phyloP scores from a whole-genome alignment of 2,113 vertebrate genomes.

The Trichechus manatus region DNA sequence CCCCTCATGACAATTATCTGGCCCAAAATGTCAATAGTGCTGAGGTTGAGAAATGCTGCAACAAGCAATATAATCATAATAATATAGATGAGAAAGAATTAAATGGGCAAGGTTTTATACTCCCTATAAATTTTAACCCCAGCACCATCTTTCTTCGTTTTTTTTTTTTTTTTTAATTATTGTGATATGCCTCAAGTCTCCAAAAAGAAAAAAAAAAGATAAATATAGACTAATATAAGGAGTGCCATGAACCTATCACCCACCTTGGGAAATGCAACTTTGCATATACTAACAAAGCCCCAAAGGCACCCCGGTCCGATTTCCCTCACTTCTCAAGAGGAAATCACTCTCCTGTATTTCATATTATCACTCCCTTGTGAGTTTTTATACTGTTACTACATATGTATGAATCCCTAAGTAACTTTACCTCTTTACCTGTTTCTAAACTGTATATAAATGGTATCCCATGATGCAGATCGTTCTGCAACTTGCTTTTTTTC shows the following conservation, averaged over 20 bases:
- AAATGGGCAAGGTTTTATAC: background rate
- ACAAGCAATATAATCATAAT: background rate
- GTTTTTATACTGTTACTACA: background rate
- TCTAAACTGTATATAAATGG: constrained; percentile 19
- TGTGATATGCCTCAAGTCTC: constrained; percentile 2
- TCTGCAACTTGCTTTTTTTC: background rate
- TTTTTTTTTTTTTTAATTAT: background rate
- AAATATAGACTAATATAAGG: background rate
- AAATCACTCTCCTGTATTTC: background rate
- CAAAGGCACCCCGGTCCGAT: too few species aligned
- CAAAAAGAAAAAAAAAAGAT: background rate
- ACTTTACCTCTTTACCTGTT: too few species aligned
- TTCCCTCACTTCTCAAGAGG: background rate
- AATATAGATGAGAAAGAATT: background rate
- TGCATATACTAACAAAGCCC: background rate
- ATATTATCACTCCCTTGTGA: background rate
- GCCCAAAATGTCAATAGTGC: background rate
- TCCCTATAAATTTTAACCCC: background rate
- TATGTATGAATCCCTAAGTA: background rate
- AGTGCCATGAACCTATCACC: background rate
- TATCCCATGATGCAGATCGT: background rate
- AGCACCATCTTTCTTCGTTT: background rate
- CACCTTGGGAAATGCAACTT: constrained; percentile 28
- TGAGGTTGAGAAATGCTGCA: background rate
- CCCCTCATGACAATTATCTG: background rate